phyloP scores from a whole-genome alignment of 2,888 invertebrate genomes.

The Anaspis maculata region DNA sequence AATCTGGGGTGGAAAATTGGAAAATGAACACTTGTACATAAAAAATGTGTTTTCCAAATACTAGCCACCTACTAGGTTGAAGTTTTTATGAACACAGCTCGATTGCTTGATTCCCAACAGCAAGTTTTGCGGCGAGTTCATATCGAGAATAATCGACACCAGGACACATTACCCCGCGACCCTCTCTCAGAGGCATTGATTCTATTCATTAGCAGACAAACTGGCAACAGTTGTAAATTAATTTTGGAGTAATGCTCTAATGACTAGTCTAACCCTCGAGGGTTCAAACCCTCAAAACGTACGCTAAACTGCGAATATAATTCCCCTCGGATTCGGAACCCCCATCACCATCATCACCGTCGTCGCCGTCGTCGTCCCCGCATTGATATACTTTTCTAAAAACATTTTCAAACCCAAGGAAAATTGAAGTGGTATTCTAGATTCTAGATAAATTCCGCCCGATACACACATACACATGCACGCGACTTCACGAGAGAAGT shows the following conservation, averaged over 20 bases:
- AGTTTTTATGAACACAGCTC: too few relatives aligned
- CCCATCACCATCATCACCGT: conserved; percentile 1
- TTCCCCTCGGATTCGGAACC: conserved; percentile 15
- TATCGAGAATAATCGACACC: too few relatives aligned
- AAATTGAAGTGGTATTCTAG: too few relatives aligned
- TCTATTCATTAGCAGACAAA: conserved; percentile 30
- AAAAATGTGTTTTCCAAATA: too few relatives aligned
- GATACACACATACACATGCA: conserved; percentile 1
- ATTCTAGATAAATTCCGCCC: conserved; percentile 6
- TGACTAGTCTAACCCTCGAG: conserved; percentile 34
- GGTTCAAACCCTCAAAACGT: conserved; percentile 20
- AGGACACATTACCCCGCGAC: neutral
- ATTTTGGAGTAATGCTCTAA: conserved; percentile 41
- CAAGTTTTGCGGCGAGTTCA: too few relatives aligned
- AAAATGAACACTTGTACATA: too few relatives aligned
- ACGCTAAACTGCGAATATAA: conserved; percentile 15
- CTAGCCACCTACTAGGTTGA: too few relatives aligned
- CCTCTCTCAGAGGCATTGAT: conserved; percentile 8
- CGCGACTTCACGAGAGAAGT: neutral
- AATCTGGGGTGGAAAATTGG: too few relatives aligned
- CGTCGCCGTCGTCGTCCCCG: neutral
- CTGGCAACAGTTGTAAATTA: conserved; percentile 37
- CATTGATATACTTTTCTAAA: conserved; percentile 1
- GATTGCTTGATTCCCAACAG: too few relatives aligned
- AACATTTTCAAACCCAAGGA: neutral